phyloP scores from a whole-genome alignment of 2,113 vertebrate species.

The Cyrtonyx montezumae region DNA sequence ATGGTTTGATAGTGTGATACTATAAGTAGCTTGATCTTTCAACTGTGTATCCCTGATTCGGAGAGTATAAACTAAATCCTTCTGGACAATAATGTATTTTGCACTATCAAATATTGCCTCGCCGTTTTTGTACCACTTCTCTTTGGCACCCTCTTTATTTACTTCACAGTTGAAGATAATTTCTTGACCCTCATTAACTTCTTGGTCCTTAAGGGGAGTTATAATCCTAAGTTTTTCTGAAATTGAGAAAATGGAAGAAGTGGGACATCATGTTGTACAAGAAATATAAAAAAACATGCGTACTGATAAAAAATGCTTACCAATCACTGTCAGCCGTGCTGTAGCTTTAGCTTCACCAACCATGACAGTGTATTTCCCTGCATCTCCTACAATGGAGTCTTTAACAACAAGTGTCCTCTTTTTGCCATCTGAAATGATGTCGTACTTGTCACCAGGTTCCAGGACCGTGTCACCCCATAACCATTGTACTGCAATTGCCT shows the following conservation, averaged over 20 bases:
- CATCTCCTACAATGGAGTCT: conserved; percentile 85
- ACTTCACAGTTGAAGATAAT: conserved; percentile 95
- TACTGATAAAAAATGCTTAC: conserved; percentile 75
- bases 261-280: neutral
- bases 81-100: conserved; percentile 92
- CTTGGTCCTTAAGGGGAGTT: conserved; percentile 90
- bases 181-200: conserved; percentile 90
- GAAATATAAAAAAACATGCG: neutral
- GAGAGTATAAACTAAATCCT: conserved; percentile 92
- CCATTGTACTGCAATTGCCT: conserved; percentile 91
- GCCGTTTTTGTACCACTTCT: conserved; percentile 94
- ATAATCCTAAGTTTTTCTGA: conserved; percentile 95
- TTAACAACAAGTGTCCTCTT: conserved; percentile 89
- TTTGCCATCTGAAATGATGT: conserved; percentile 91
- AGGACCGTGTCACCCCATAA: conserved; percentile 84
- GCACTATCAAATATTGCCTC: conserved; percentile 94
- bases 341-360: conserved; percentile 88
- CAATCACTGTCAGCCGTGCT: conserved; percentile 89
- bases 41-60: conserved; percentile 88
- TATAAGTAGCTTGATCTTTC: conserved; percentile 88
- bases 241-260: conserved; percentile 34
- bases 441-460: conserved; percentile 87
- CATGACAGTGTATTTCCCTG: conserved; percentile 85
- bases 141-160: conserved; percentile 93
- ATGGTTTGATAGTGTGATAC: conserved; percentile 86